phyloP scores from a whole-genome alignment of 2,113 vertebrate genomes.

The Campylomormyrus tamandua region DNA sequence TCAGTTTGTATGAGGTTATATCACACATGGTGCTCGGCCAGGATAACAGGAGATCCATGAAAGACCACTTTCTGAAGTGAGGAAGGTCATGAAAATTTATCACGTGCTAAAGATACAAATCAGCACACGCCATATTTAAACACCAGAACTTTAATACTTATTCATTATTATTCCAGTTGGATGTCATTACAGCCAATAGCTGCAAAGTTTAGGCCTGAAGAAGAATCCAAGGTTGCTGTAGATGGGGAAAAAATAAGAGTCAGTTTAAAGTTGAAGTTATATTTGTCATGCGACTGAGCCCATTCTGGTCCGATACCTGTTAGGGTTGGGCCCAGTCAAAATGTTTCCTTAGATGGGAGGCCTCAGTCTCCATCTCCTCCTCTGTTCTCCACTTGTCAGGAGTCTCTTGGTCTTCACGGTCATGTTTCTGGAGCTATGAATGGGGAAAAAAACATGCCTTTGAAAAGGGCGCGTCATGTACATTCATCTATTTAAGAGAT shows the following conservation, averaged over 20 bases:
- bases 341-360: conserved; percentile 54
- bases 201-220: not conserved
- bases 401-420: conserved; percentile 54
- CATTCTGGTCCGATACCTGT: conserved; percentile 13
- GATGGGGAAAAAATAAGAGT: not conserved
- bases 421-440: conserved; percentile 61
- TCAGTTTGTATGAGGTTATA: not conserved
- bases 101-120: conserved; percentile 19
- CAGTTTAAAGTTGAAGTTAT: not conserved
- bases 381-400: conserved; percentile 66
- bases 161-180: not conserved
- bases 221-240: not conserved
- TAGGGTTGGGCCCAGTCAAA: conserved; percentile 46
- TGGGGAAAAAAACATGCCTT: not conserved
- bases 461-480: not conserved
- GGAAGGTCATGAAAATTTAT: conserved; percentile 32
- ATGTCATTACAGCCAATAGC: not conserved
- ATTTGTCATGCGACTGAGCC: not conserved
- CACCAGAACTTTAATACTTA: conserved; percentile 15
- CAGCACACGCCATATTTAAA: not conserved
- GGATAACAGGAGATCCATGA: not conserved
- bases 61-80: conserved; percentile 10
- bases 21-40: not conserved
- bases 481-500: not conserved
- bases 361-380: conserved; percentile 73